Conservation (phyloP, 2,113 vertebrate genomes). For the Mobula hypostoma region DNA sequence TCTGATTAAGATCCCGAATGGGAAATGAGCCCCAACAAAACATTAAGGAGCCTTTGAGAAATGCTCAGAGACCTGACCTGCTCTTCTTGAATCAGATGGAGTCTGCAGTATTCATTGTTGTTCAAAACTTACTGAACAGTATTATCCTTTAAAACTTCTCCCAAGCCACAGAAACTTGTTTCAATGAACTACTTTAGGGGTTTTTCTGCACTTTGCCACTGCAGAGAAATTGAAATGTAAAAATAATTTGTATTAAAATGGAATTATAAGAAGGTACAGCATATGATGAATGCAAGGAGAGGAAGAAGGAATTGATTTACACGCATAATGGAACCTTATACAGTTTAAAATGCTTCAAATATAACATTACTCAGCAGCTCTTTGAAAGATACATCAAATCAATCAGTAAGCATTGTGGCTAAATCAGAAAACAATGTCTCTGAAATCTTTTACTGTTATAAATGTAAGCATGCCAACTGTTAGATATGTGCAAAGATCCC, state of each 20-base stretch:
- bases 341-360: not conserved
- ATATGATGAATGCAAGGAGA: not conserved
- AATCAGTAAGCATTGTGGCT: not conserved
- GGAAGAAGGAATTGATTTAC: not conserved
- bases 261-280: not conserved
- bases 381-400: not conserved
- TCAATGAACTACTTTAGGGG: not conserved
- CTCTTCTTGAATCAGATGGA: not conserved
- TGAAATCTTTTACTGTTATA: not conserved
- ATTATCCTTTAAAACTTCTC: not conserved
- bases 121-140: not conserved
- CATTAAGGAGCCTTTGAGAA: no score
- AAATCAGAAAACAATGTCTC: not conserved
- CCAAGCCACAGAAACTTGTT: not conserved
- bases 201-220: not conserved
- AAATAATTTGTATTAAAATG: not conserved
- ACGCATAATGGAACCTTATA: not conserved
- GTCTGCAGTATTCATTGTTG: not conserved
- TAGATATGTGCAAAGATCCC: not conserved
- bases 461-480: not conserved
- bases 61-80: not conserved
- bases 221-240: no score
- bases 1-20: not conserved
- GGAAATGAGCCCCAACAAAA: not conserved
- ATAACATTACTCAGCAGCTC: not conserved